Conservation (phyloP, 2,113 vertebrate genomes). For the Mesoclemmys tuberculata region DNA sequence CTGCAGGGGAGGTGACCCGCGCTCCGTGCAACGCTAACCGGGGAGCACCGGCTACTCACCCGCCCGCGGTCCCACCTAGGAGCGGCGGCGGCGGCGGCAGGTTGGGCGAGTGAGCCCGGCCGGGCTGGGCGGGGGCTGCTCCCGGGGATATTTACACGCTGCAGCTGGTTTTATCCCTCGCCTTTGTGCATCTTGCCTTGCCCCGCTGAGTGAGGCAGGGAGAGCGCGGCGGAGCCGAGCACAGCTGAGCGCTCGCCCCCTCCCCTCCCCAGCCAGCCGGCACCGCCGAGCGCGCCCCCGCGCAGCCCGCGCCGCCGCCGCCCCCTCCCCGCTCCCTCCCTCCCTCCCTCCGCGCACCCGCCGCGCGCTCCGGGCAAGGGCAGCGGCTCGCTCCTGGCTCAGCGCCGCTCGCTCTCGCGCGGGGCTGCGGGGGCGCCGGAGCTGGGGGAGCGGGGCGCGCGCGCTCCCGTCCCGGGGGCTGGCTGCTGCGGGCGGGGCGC, state of each 20-base stretch:
- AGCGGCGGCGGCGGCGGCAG: constrained; percentile 22
- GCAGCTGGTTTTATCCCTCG: constrained; percentile 34
- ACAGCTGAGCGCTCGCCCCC: constrained; percentile 11
- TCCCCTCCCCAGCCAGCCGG: constrained; percentile 32
- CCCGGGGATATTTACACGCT: constrained; percentile 34
- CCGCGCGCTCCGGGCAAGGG: not conserved
- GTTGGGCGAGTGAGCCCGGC: constrained; percentile 39
- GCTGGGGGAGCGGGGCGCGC: not conserved
- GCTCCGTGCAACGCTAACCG: not conserved
- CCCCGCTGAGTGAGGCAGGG: constrained; percentile 31
- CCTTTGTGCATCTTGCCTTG: constrained; percentile 59
- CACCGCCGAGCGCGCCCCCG: constrained; percentile 21
- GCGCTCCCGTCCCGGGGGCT: not conserved
- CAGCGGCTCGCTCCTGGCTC: not conserved
- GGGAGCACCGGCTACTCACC: constrained; percentile 5
- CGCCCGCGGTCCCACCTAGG: constrained; percentile 27
- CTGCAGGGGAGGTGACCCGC: not conserved
- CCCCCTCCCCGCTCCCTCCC: not conserved
- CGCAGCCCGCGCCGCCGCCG: not conserved
- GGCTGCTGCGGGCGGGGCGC: constrained; percentile 13
- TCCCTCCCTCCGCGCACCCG: not conserved
- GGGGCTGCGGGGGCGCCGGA: not conserved
- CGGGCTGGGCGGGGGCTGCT: constrained; percentile 26
- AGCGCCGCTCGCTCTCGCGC: not conserved
- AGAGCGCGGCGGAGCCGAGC: constrained; percentile 51